These are phyloP conservation scores for Lanistes nyassanus DNA, from an alignment of 1,140 invertebrate species.

Conservation along the genomic window DNA sequence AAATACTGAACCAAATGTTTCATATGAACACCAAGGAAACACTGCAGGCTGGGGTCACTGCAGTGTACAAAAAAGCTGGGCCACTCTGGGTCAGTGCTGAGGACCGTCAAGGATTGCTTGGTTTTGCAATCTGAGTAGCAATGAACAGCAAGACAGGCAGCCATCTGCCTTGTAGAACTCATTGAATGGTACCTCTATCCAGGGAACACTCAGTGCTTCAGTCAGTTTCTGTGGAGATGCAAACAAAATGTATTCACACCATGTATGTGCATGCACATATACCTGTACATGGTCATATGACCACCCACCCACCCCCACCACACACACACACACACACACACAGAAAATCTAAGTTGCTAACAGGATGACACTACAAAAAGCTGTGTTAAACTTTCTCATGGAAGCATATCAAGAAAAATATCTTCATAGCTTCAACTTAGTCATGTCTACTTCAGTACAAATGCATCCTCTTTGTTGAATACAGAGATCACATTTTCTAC, in stretches of 20 bases:
- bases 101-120: not conserved
- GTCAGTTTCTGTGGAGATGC: constrained; percentile 12
- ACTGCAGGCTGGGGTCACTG: no score
- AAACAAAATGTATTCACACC: not conserved
- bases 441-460: not conserved
- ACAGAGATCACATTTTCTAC: not conserved
- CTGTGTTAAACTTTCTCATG: not conserved
- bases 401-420: not conserved
- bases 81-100: not conserved
- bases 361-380: not conserved
- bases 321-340: not conserved
- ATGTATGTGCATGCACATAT: not conserved
- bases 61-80: not conserved
- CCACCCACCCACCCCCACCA: no score
- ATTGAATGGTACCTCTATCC: constrained; percentile 3
- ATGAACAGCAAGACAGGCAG: constrained; percentile 22
- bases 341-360: not conserved
- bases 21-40: not conserved
- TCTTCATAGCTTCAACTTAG: not conserved
- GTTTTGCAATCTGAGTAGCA: not conserved
- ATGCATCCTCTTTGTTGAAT: not conserved
- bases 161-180: constrained; percentile 29
- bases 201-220: not conserved
- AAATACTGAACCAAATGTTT: no score
- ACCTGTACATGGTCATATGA: no score